phyloP scores from a whole-genome alignment of 1,140 invertebrate genomes.

The Bombus confusus region DNA sequence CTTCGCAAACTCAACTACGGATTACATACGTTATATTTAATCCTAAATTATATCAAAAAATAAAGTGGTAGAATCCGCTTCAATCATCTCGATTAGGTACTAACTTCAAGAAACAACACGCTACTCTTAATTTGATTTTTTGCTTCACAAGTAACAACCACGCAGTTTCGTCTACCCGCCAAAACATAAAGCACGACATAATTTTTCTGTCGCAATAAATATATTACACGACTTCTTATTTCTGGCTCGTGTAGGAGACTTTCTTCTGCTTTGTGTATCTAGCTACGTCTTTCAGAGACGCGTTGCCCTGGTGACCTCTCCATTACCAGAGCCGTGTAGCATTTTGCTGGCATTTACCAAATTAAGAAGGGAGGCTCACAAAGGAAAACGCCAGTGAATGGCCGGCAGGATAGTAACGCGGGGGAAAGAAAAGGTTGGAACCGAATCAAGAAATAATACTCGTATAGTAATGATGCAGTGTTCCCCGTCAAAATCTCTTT shows the following conservation, averaged over 20 bases:
- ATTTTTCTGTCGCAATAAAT: slow-evolving; percentile 40
- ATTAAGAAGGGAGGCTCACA: slow-evolving; percentile 71
- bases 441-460: slow-evolving; percentile 75
- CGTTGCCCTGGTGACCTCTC: slow-evolving; percentile 49
- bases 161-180: not conserved
- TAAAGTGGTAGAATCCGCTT: not conserved
- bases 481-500: slow-evolving; percentile 38
- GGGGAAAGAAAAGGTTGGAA: slow-evolving; percentile 59
- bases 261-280: slow-evolving; percentile 40
- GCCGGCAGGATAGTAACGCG: slow-evolving; percentile 33
- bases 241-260: slow-evolving; percentile 17
- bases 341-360: slow-evolving; percentile 75
- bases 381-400: slow-evolving; percentile 66
- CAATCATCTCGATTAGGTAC: not conserved
- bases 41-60: not conserved
- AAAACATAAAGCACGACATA: slow-evolving; percentile 30
- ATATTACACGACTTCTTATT: slow-evolving; percentile 33
- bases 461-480: slow-evolving; percentile 65
- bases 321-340: slow-evolving; percentile 63
- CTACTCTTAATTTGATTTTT: not conserved
- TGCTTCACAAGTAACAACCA: not conserved
- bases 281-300: slow-evolving; percentile 47
- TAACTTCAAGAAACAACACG: not conserved
- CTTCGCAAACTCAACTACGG: too few relatives aligned
- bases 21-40: not conserved